Percentiles rank a stretch among this genome's conserved stretches.
phyloP scores from a whole-genome alignment of 2,113 vertebrate species.

The Potamarius usumacintae region DNA sequence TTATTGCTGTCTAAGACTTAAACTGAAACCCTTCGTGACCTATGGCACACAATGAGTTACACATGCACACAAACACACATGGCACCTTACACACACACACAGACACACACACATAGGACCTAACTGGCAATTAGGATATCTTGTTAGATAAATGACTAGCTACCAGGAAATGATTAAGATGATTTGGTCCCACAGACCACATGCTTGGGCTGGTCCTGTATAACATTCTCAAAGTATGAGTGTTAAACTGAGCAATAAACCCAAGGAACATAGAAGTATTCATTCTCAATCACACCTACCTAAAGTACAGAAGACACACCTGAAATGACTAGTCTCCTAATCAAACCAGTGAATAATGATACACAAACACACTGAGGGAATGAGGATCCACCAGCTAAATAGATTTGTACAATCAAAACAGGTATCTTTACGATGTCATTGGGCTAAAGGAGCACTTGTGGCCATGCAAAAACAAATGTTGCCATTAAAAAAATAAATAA shows the following conservation, averaged over 20 bases:
- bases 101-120: constrained; percentile 32
- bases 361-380: constrained; percentile 36
- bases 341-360: constrained; percentile 6
- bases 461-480: constrained; percentile 67
- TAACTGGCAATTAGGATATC: constrained; percentile 33
- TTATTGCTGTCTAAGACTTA: constrained; percentile 33
- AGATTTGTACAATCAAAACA: constrained; percentile 65
- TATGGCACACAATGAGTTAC: constrained; percentile 32
- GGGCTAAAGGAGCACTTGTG: constrained; percentile 17
- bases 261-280: constrained; percentile 26
- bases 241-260: constrained; percentile 77
- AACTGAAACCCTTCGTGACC: constrained; percentile 35
- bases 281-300: constrained; percentile 26
- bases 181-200: constrained; percentile 21
- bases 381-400: constrained; percentile 69
- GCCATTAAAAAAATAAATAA: constrained; percentile 56
- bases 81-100: constrained; percentile 37
- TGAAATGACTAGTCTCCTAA: constrained; percentile 30
- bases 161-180: constrained; percentile 23
- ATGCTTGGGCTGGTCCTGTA: constrained; percentile 55
- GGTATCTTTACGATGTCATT: constrained; percentile 40
- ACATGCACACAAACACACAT: constrained; percentile 34
- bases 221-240: constrained; percentile 57
- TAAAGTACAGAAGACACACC: constrained; percentile 25
- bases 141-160: constrained; percentile 19